Evolutionary conservation across 2,888 invertebrate genomes (phyloP), one percentile per base, ranked within the genome.

Genomic region (Nowickia ferox): DNA sequence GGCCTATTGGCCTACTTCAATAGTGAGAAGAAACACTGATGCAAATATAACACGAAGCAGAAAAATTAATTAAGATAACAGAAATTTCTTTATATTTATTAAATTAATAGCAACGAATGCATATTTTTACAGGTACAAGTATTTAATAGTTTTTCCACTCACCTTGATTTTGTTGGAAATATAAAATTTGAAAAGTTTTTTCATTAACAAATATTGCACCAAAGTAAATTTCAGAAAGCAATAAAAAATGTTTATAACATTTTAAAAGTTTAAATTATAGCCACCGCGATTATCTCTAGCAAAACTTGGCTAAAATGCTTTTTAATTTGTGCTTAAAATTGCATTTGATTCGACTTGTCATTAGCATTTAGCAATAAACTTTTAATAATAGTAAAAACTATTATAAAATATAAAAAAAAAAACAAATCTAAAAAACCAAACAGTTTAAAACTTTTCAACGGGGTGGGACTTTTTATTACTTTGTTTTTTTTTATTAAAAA

Each of bases 1-100:
- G 71, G 61, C 69, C 61, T 55, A 63, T 65, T 71, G 82, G 53
- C 75, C 61, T 77, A 76, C 51, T 66, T 10, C 40, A 38, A 15
- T 30, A 44, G 59, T 57, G 30, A 30, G 53, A 30, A 30, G 53
- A 30, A 75, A 55, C 30, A 30, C 30, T 30, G 30, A 30, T 30
- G 30, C 30, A 30, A 30, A 30, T 30, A 30, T 30, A 30, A 6
- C 30, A 5, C 30, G 6, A 30, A 5, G 6, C 6, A 30, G 30
- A 30, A 30, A 30, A 30, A 30, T 30, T 30, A 6, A 30, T 30
- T 30, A 1, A 51, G 51, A 51, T 17, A 17, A n/a, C 15, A 51
- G 8, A 51, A n/a, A 51, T 17, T 51, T 51, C 2, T n/a, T n/a
- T 51, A n/a, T n/a, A 15, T 46, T 15, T 15, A n/a, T 8, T 30